Evolutionary conservation across 2,888 invertebrate genomes (phyloP).

Genomic region (Tinea pellionella): DNA sequence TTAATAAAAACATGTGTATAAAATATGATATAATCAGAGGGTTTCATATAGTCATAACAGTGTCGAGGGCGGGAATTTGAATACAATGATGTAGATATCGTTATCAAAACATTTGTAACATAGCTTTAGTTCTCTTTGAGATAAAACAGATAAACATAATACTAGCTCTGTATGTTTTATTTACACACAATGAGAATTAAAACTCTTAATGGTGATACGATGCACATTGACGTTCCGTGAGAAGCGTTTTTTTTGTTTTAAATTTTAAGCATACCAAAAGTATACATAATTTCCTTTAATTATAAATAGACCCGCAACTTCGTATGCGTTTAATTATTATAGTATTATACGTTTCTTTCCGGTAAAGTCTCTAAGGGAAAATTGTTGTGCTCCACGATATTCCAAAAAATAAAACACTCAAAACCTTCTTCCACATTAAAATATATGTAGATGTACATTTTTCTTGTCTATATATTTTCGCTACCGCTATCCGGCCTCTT

Average conservation of each 20-base stretch:
- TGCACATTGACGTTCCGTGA: conserved; percentile 4
- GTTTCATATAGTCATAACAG: conserved; percentile 13
- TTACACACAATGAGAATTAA: conserved; percentile 34
- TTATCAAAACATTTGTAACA: conserved; percentile 7
- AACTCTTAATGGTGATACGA: neutral
- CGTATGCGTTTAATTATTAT: too few relatives aligned
- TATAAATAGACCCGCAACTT: too few relatives aligned
- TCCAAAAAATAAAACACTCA: too few relatives aligned
- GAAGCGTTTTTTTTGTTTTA: neutral
- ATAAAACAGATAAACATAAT: neutral
- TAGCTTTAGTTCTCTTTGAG: neutral
- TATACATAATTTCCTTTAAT: too few relatives aligned
- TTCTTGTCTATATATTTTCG: too few relatives aligned
- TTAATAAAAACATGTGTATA: neutral
- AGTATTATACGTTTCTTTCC: too few relatives aligned
- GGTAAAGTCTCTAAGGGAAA: too few relatives aligned
- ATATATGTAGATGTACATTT: too few relatives aligned
- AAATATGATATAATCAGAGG: conserved; percentile 13
- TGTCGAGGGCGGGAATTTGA: conserved; percentile 32
- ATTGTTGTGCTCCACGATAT: too few relatives aligned
- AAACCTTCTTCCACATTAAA: too few relatives aligned
- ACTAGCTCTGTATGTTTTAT: conserved; percentile 22
- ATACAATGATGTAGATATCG: conserved; percentile 32
- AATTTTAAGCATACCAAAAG: too few relatives aligned
- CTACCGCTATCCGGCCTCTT: too few relatives aligned